These are phyloP conservation scores for Gyrodactylus bullatarudis DNA, from an alignment of 1,140 invertebrate species.

Conservation along the genomic window DNA sequence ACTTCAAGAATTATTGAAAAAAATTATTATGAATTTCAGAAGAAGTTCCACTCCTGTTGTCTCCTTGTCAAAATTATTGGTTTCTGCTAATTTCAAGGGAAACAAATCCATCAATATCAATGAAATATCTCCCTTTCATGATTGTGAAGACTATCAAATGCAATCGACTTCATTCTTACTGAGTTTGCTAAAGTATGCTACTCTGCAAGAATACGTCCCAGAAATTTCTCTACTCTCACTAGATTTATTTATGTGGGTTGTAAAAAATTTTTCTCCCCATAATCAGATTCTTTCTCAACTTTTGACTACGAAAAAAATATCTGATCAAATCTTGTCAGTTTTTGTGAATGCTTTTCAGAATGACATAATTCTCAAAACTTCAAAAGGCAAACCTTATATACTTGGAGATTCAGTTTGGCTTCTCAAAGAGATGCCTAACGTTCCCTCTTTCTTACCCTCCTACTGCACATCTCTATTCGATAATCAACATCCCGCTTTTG, in stretches of 20 bases:
- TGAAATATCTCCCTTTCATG: background rate
- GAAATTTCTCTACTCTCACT: background rate
- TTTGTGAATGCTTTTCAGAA: background rate
- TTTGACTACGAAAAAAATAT: background rate
- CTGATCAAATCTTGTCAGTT: background rate
- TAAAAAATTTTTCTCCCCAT: background rate
- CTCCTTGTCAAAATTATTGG: background rate
- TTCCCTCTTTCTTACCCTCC: background rate
- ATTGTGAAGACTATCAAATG: background rate
- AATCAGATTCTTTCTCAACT: background rate
- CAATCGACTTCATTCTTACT: background rate
- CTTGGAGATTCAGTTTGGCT: background rate
- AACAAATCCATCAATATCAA: background rate
- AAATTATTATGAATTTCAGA: background rate
- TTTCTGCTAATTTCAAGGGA: background rate
- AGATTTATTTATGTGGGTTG: background rate
- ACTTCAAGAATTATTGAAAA: background rate
- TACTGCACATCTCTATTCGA: background rate
- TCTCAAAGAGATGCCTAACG: background rate
- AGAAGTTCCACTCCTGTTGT: background rate
- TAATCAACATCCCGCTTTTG: background rate
- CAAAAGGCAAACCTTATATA: background rate
- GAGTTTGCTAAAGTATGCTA: background rate
- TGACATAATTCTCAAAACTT: background rate
- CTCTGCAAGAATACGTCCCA: background rate